Percentiles rank a stretch among this genome's conserved stretches.
phyloP scores from a whole-genome alignment of 2,113 vertebrate species.

The Amphiprion ocellaris region DNA sequence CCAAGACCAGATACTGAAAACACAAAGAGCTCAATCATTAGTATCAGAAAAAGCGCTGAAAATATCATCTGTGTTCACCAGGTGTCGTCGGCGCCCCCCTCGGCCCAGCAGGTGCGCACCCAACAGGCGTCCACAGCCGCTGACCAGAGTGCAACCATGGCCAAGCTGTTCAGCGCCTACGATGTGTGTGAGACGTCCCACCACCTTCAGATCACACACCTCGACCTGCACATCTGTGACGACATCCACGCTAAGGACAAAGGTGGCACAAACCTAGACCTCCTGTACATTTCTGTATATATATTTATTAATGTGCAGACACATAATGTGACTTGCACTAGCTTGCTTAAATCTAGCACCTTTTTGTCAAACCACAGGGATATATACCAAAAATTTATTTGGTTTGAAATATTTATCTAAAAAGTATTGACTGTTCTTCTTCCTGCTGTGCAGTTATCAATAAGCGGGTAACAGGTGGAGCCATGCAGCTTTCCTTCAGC shows the following conservation, averaged over 20 bases:
- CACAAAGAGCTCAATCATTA: too few species aligned
- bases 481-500: conserved; percentile 98
- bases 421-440: background rate
- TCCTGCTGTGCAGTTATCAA: conserved; percentile 82
- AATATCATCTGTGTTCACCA: conserved; percentile 64
- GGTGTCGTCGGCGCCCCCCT: conserved; percentile 85
- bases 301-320: background rate
- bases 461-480: conserved; percentile 92
- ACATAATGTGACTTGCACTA: too few species aligned
- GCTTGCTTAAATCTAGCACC: too few species aligned
- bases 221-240: conserved; percentile 98
- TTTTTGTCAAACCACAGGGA: background rate
- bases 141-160: conserved; percentile 91
- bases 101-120: conserved; percentile 88
- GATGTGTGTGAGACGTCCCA: conserved; percentile 98
- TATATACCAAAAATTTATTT: background rate
- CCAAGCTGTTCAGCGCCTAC: conserved; percentile 90
- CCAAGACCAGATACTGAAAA: too few species aligned
- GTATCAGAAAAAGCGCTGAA: background rate
- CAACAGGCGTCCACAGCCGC: conserved; percentile 87
- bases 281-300: too few species aligned
- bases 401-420: background rate
- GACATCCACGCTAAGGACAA: conserved; percentile 95
- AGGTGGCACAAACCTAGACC: conserved; percentile 80
- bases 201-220: conserved; percentile 95